Evolutionary conservation across 1,140 invertebrate genomes (phyloP).

Genomic region (Aphis gossypii): DNA sequence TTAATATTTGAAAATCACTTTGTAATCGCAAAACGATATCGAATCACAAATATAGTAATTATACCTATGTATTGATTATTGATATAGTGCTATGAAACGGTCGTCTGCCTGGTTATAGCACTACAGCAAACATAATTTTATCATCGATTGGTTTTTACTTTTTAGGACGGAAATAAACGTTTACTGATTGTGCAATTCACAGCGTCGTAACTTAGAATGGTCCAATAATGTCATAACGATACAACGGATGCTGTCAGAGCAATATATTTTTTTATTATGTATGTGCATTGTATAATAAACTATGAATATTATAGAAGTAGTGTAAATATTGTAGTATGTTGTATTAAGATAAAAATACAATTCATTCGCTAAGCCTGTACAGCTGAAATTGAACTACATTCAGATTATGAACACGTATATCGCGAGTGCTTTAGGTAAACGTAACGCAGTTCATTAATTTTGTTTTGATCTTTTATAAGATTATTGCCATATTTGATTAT

Average conservation of each 20-base stretch:
- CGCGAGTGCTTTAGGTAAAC: neutral
- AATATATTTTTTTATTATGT: neutral
- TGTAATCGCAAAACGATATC: neutral
- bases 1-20: neutral
- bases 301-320: neutral
- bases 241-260: neutral
- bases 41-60: neutral
- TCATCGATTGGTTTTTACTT: constrained; percentile 10
- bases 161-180: neutral
- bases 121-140: neutral
- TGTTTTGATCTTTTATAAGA: neutral
- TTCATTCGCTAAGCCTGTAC: neutral
- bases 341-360: neutral
- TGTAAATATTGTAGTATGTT: neutral
- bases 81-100: neutral
- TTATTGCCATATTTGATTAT: neutral
- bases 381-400: neutral
- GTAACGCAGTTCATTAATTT: neutral
- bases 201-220: neutral
- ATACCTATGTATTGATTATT: neutral
- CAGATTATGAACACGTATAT: neutral
- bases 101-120: neutral
- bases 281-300: neutral
- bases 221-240: neutral
- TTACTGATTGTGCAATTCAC: neutral